phyloP scores from a whole-genome alignment of 2,888 invertebrate genomes.

The Cartodere bifasciata region DNA sequence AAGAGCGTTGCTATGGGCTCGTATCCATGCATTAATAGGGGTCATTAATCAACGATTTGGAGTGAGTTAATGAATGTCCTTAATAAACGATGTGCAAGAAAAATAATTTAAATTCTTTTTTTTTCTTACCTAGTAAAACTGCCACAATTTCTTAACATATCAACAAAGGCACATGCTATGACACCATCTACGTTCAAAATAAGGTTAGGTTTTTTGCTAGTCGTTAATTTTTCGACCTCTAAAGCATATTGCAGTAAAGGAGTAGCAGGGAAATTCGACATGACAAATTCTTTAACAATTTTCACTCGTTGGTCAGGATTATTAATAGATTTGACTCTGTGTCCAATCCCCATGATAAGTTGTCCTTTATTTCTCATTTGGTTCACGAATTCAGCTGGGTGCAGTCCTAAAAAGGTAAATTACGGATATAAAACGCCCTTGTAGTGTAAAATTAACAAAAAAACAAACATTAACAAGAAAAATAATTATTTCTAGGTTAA shows the following conservation, averaged over 20 bases:
- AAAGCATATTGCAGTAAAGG: conserved; percentile 92
- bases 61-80: no score
- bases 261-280: conserved; percentile 85
- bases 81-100: no score
- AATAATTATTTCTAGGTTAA: no score
- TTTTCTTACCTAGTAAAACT: conserved; percentile 71
- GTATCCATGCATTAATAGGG: no score
- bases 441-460: no score
- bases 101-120: no score
- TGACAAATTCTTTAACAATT: conserved; percentile 90
- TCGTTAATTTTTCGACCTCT: conserved; percentile 98
- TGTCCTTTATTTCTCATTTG: conserved; percentile 93
- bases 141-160: conserved; percentile 86
- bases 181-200: conserved; percentile 99
- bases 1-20: no score
- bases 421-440: no score
- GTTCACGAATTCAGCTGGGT: conserved; percentile 98
- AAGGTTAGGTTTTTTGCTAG: conserved; percentile 98
- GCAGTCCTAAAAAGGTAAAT: conserved; percentile 46
- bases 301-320: conserved; percentile 98
- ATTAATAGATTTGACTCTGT: conserved; percentile 81
- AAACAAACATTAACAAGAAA: no score
- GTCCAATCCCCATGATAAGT: conserved; percentile 98
- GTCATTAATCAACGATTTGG: no score
- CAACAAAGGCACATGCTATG: conserved; percentile 95